A percentile compares a stretch with the other conserved stretches of the same genome.
These are phyloP conservation scores for Microcebus lehilahytsara DNA, from an alignment of 2,113 vertebrate genomes.

Conservation along the genomic window DNA sequence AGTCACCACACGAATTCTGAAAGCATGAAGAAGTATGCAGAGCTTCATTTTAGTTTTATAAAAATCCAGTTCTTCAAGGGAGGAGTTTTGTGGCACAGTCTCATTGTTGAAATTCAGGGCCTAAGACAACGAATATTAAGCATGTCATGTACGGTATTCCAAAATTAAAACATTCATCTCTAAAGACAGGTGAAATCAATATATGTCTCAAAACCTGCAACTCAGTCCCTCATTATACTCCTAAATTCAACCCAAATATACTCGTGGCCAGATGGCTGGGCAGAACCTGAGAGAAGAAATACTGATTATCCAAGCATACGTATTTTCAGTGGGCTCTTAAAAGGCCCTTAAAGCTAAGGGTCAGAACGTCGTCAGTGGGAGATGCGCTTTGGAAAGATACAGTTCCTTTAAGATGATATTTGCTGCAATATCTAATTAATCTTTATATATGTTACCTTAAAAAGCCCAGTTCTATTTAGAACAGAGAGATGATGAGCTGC, in stretches of 20 bases:
- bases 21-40: conserved; percentile 86
- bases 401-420: neutral
- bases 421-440: neutral
- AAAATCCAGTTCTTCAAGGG: neutral
- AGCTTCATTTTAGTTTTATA: conserved; percentile 81
- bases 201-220: neutral
- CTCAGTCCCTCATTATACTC: neutral
- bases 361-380: neutral
- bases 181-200: neutral
- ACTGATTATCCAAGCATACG: neutral
- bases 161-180: neutral
- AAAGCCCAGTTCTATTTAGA: neutral
- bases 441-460: neutral
- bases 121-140: conserved; percentile 66
- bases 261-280: neutral
- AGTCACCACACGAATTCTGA: conserved; percentile 87
- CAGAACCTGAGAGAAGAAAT: conserved; percentile 8
- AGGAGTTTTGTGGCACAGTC: accelerated
- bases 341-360: neutral
- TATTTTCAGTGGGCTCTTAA: neutral
- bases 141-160: neutral
- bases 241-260: neutral
- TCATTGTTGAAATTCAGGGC: conserved; percentile 41
- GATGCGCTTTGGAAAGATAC: neutral
- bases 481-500: neutral